A percentile compares a stretch with the other conserved stretches of the same genome.
Evolutionary conservation across 2,113 vertebrate species (phyloP).

Genomic region (Zosterops hypoxanthus): DNA sequence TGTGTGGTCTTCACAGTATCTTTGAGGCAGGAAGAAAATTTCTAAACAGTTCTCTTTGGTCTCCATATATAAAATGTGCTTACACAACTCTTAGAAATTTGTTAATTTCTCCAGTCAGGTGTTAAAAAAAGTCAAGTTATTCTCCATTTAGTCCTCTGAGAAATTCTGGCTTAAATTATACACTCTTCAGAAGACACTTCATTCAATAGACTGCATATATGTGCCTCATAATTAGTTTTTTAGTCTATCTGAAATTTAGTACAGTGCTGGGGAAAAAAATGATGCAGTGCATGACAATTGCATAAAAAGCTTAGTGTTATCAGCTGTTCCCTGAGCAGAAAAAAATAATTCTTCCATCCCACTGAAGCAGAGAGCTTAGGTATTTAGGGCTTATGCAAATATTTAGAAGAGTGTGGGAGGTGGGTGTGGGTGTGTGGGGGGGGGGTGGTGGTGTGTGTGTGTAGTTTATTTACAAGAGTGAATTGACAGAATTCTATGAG

Average conservation of each 20-base stretch:
- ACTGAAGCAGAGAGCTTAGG: background rate
- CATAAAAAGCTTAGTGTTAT: background rate
- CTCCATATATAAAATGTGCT: background rate
- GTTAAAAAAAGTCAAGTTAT: background rate
- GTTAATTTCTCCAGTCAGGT: background rate
- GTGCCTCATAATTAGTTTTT: background rate
- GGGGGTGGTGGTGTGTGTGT: background rate
- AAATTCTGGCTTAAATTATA: background rate
- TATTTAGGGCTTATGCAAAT: background rate
- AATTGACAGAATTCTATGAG: background rate
- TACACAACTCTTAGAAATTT: background rate
- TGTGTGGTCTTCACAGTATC: background rate
- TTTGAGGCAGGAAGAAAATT: background rate
- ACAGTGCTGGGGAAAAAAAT: background rate
- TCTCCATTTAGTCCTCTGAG: background rate
- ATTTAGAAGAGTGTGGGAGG: background rate
- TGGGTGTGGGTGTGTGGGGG: background rate
- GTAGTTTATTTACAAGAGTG: background rate
- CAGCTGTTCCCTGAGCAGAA: background rate
- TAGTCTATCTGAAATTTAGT: background rate
- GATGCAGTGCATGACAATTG: background rate
- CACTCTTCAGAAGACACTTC: background rate
- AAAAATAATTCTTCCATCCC: background rate
- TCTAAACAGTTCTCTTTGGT: background rate
- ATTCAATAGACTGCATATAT: background rate